Evolutionary conservation across 2,113 vertebrate genomes (phyloP), one percentile per base, ranked within the genome.

Genomic region (Kryptolebias marmoratus): DNA sequence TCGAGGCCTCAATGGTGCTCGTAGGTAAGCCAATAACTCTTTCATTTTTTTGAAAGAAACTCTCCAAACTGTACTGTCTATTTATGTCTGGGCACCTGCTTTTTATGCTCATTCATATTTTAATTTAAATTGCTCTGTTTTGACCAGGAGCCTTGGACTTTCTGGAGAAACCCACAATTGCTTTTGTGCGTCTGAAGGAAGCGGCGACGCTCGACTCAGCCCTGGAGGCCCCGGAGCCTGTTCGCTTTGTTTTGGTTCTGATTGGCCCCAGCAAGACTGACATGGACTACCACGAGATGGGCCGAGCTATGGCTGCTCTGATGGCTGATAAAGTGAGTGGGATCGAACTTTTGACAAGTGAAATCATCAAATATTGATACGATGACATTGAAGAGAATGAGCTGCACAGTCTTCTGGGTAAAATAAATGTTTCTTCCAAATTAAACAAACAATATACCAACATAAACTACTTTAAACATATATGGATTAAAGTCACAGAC

Each of bases 251-350:
- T 73, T 83, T 94, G 0, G 90, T 96, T 77, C 65, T 98, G 32
- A 92, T 98, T 82, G 96, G 96, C 1, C 96, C 97, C 0, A 88
- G 90, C 71, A 73, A 57, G 6, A 83, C 81, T n/a, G 88, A 93
- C 2, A 59, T 87, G 11, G 90, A 95, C 90, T 97, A 96, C 81
- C 94, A 93, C 0, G 96, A 98, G 90, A 95, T 95, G 0, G 96
- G 97, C 48, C 93, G 95, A 0, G 93, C 95, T 0, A 82, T 96
- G n/a, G 94, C 94, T 61, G 95, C 96, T 28, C 93, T 99, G 65
- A 95, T 99, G 94, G 94, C 95, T 0, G 96, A 99, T 84, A 93
- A 88, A 89, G 97, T 99, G 77, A 77, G 91, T 85, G 8, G 11
- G 6, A 14, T 22, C 16, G 44, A 1, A 13, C 27, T 31, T 63